These are phyloP conservation scores for Myiotriccus ornatus DNA, from an alignment of 2,797 vertebrate genomes.

Conservation along the genomic window DNA sequence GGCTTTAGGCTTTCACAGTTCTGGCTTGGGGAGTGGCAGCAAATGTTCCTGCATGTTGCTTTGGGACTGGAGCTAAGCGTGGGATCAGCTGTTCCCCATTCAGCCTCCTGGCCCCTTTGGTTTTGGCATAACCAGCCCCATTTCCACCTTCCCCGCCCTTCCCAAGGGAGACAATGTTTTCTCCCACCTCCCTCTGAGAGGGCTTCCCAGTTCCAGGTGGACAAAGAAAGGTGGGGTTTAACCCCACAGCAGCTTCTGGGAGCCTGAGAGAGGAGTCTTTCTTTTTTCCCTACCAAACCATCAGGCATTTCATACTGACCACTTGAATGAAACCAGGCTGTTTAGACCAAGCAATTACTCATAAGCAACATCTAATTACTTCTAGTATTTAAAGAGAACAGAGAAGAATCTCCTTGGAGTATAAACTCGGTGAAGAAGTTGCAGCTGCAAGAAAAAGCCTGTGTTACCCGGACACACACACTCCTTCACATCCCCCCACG, in stretches of 20 bases:
- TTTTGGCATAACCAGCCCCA: not conserved
- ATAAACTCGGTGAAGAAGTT: not conserved
- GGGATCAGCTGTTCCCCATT: not conserved
- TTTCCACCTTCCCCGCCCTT: not conserved
- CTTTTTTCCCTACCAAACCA: not conserved
- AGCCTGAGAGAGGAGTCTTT: not conserved
- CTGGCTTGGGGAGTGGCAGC: not conserved
- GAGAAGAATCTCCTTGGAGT: not conserved
- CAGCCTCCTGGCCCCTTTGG: fast-evolving
- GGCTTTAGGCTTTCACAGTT: not conserved
- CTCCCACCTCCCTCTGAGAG: not conserved
- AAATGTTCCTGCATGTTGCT: not conserved
- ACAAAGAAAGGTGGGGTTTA: not conserved
- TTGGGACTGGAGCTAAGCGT: not conserved
- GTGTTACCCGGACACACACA: not conserved
- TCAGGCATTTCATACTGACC: not conserved
- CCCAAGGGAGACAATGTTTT: not conserved
- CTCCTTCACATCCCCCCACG: not conserved
- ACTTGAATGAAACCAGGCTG: conserved; percentile 51
- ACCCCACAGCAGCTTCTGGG: not conserved
- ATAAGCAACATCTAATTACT: conserved; percentile 38
- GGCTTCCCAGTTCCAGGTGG: not conserved
- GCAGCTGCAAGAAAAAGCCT: not conserved
- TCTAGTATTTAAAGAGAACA: conserved; percentile 50
- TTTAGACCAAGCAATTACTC: conserved; percentile 30